These are phyloP conservation scores for Eleutherodactylus coqui DNA, from an alignment of 2,797 vertebrate species.

Conservation along the genomic window DNA sequence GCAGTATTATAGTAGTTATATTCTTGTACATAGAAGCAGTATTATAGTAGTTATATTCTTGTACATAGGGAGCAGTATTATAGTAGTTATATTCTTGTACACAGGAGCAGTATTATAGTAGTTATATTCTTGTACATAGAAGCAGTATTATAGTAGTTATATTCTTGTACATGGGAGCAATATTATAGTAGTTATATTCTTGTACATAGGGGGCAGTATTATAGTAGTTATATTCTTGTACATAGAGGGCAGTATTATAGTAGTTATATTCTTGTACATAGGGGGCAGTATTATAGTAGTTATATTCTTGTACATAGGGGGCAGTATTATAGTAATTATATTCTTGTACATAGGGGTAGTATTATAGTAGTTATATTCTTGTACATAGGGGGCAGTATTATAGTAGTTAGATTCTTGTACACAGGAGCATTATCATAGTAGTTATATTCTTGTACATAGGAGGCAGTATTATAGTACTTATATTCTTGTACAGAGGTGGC, in stretches of 20 bases:
- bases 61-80: not conserved
- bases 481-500: not conserved
- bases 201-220: not conserved
- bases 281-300: no score
- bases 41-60: not conserved
- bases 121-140: not conserved
- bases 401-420: no score
- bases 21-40: not conserved
- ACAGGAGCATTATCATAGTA: no score
- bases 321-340: no score
- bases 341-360: no score
- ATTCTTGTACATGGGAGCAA: not conserved
- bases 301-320: no score
- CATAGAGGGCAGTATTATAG: no score
- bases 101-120: conserved; percentile 2
- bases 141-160: conserved; percentile 8
- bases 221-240: no score
- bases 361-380: no score
- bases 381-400: no score
- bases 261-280: no score
- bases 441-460: no score
- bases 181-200: conserved; percentile 4
- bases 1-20: conserved; percentile 14
- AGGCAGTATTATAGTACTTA: conserved; percentile 1
- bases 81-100: conserved; percentile 9